Base-by-base conservation (phyloP, 1,140 invertebrate genomes). In the Cherax destructor region DNA sequence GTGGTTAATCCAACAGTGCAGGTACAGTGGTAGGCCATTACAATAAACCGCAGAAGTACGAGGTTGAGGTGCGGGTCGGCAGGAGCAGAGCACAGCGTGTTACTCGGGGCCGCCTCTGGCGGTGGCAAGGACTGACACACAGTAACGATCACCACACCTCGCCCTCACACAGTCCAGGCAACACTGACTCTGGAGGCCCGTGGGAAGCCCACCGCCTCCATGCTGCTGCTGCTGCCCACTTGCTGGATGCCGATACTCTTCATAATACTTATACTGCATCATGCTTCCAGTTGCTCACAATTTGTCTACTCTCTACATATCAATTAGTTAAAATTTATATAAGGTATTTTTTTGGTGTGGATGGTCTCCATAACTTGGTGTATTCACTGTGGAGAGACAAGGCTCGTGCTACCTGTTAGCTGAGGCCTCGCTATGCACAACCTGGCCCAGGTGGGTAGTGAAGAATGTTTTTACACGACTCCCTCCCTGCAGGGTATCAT, bases 141-240 rank as follows among this genome's bases (percentile, higher is more conserved):
- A 16, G 56, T 18, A 18, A 65, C 61, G 61, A 65, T 65, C 61
- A 18, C 61, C 18, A 18, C 61, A 18, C 77, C 77, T 49, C 47
- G 13, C 77, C 52, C 77, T 49, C 77, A 79, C 77, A 79, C 77
- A n/a, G 47, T 79, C 77, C 41, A 79, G 77, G 47, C 77, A 79
- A 79, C 52, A 79, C 77, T 79, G 77, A 47, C 41, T 79, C 77
- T 79, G 77, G 77, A 79, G 77, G 77, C 77, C 47, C 77, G 77
- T 79, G 77, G 77, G 47, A 52, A 50, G 77, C 77, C 47, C 52
- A n/a, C 52, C 77, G 47, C 77, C 77, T 79, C 77, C 77, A 79
- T 79, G 77, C 41, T 79, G 77, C 77, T 79, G 77, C 47, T 79
- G 47, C 47, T 49, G 47, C 16, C 77, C 77, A 79, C 77, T 79